phyloP scores from a whole-genome alignment of 2,888 invertebrate genomes.

The Hyposoter dolosus region DNA sequence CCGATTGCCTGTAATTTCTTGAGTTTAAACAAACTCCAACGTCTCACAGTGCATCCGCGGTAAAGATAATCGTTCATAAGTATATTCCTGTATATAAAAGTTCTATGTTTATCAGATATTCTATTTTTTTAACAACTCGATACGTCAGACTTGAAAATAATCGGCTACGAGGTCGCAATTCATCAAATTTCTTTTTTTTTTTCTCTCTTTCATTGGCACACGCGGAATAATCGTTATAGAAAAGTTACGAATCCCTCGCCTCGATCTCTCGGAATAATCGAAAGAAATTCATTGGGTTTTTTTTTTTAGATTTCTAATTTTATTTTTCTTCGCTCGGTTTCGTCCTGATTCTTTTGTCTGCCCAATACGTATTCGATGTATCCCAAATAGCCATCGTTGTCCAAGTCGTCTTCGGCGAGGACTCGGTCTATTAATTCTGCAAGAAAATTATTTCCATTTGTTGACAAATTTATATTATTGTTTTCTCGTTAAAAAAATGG shows the following conservation, averaged over 20 bases:
- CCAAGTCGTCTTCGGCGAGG: constrained; percentile 92
- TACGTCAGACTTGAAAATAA: constrained; percentile 5
- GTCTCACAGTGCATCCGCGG: background rate
- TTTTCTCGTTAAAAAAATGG: background rate
- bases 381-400: constrained; percentile 94
- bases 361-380: constrained; percentile 91
- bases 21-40: background rate
- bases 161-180: background rate
- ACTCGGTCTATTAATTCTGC: constrained; percentile 95
- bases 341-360: constrained; percentile 80
- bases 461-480: background rate
- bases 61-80: background rate
- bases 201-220: constrained; percentile 43
- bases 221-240: constrained; percentile 47
- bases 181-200: background rate
- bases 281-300: background rate
- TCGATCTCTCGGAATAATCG: constrained; percentile 18
- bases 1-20: constrained; percentile 86
- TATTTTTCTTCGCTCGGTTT: constrained; percentile 61
- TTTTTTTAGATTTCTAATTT: constrained; percentile 71
- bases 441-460: background rate
- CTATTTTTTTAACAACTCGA: constrained; percentile 11
- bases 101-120: constrained; percentile 7
- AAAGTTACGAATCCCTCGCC: constrained; percentile 56
- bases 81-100: constrained; percentile 31